Base-by-base conservation (phyloP, 2,113 vertebrate genomes). In the Nipponia nippon region DNA sequence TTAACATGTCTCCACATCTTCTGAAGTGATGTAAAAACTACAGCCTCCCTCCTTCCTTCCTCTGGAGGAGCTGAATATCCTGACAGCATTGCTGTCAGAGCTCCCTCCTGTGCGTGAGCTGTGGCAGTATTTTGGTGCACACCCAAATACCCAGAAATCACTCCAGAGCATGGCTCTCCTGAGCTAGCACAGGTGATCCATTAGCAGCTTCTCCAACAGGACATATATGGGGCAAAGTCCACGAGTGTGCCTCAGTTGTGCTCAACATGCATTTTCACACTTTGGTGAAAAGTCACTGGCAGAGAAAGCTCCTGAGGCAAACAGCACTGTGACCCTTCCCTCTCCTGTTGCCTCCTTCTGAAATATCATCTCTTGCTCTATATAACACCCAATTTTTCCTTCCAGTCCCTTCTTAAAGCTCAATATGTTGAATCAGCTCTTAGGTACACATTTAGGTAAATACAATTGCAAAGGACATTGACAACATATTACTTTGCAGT, bases 151-250 rank as follows among this genome's bases (percentile, higher is more conserved):
- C 21, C 21, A 66, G 40, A 75, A 22, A 66, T 27, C 17, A 40
- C 18, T 30, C 32, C 2, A 0, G 34, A 87, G 32, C 32, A 32
- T 10, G 1, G 1, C 27, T 53, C 29, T 1, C 0, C 50, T 59
- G n/a, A 59, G 38, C 23, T 63, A 65, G 26, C 42, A 67, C 11
- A 25, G 61, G 18, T n/a, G 27, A 29, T 47, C 49, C n/a, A 22
- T 55, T 22, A 71, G 44, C n/a, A 70, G 42, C 32, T 21, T 55
- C 27, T 75, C 50, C 13, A 71, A 52, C 9, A 50, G 23, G 34
- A 62, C 13, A 16, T 27, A 8, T 13, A 5, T 17, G 25, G n/a
- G 34, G 12, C 40, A 90, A 80, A 76, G 16, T 32, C 72, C 52
- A 56, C 2, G 1, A n/a, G 7, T 11, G 25, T 52, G 53, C 15